Evolutionary conservation across 2,113 vertebrate species (phyloP).

Genomic region (Gobius niger): DNA sequence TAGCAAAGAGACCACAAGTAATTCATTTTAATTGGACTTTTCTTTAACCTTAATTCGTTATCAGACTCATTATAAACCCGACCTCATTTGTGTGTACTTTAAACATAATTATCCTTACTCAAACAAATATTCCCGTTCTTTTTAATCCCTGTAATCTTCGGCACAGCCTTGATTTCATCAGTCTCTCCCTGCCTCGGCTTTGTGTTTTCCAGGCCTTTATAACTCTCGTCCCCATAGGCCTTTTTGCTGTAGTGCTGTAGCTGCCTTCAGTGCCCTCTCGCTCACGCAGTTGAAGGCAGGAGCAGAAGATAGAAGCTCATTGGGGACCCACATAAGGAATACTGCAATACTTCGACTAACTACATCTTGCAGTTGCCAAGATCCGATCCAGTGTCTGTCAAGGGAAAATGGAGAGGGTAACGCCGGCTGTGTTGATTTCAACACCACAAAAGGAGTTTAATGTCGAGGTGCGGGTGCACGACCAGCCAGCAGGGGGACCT

Average conservation of each 20-base stretch:
- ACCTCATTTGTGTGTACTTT: background rate
- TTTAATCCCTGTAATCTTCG: background rate
- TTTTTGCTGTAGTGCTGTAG: slow-evolving; percentile 3
- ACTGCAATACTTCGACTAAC: slow-evolving; percentile 11
- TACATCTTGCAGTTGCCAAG: slow-evolving; percentile 23
- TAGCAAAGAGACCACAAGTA: background rate
- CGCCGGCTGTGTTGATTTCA: slow-evolving; percentile 21
- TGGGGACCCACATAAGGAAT: slow-evolving; percentile 21
- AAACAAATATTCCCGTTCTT: slow-evolving; percentile 1
- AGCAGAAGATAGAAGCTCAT: slow-evolving; percentile 28
- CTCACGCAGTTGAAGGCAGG: slow-evolving; percentile 14
- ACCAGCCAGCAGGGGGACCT: no score
- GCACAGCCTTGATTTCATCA: background rate
- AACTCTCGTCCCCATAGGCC: slow-evolving; percentile 22
- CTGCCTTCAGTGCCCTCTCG: slow-evolving; percentile 28
- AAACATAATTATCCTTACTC: slow-evolving; percentile 2
- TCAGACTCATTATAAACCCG: background rate
- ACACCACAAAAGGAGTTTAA: background rate
- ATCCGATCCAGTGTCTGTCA: slow-evolving; percentile 8
- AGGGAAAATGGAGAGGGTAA: slow-evolving; percentile 19
- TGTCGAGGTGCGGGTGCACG: background rate
- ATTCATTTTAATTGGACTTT: slow-evolving; percentile 1
- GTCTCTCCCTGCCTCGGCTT: slow-evolving; percentile 5
- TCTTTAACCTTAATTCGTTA: background rate
- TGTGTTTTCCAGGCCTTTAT: slow-evolving; percentile 8